Conservation (phyloP, 2,888 invertebrate genomes). For the Hylaea fasciaria region DNA sequence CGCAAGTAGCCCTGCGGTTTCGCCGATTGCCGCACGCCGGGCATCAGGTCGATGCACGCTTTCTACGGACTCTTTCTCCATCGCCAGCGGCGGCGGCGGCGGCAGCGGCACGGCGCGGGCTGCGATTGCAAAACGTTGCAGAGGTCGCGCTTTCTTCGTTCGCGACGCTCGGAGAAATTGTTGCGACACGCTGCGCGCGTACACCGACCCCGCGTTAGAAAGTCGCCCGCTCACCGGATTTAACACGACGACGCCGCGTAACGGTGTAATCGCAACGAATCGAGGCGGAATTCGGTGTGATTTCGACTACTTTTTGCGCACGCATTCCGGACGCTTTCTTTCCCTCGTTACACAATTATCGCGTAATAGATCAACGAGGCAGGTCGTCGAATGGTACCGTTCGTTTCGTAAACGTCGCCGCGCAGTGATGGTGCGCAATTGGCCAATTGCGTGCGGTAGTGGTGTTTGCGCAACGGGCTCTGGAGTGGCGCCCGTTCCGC, state of each 20-base stretch:
- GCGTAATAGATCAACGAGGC: conserved; percentile 66
- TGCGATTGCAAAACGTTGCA: conserved; percentile 81
- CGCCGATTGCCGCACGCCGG: conserved; percentile 43
- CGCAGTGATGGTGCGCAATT: conserved; percentile 64
- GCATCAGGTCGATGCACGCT: conserved; percentile 69
- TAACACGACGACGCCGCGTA: conserved; percentile 76
- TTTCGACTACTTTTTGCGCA: conserved; percentile 80
- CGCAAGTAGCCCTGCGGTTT: conserved; percentile 62
- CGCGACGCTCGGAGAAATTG: conserved; percentile 83
- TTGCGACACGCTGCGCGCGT: conserved; percentile 81
- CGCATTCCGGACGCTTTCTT: conserved; percentile 83
- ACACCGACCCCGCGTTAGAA: conserved; percentile 84
- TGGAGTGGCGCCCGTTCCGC: conserved; percentile 81
- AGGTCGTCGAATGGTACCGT: conserved; percentile 75
- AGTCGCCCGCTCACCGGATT: conserved; percentile 84
- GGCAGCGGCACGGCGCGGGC: conserved; percentile 46
- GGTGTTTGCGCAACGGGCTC: conserved; percentile 75
- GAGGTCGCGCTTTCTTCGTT: conserved; percentile 85
- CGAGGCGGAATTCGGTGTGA: conserved; percentile 75
- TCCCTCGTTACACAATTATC: conserved; percentile 80
- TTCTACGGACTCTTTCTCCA: conserved; percentile 73
- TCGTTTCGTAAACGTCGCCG: conserved; percentile 65
- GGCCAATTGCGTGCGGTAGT: conserved; percentile 69
- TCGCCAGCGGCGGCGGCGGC: conserved; percentile 43
- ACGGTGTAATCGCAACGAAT: conserved; percentile 82